Evolutionary conservation across 2,797 vertebrate species (phyloP).

Genomic region (Scolopax bukidnonensis): DNA sequence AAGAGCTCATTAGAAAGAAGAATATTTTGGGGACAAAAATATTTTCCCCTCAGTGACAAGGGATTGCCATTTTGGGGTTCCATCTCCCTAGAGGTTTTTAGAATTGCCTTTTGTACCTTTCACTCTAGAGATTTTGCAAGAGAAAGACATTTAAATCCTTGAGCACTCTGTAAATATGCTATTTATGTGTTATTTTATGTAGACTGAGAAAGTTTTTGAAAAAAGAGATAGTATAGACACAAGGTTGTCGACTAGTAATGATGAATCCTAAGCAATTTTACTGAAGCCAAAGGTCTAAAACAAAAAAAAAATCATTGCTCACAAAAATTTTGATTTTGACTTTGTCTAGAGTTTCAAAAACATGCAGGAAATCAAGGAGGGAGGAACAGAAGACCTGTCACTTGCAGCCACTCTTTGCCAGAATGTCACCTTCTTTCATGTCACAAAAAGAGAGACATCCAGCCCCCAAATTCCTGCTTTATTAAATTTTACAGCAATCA

Average conservation of each 20-base stretch:
- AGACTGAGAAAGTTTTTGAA: neutral
- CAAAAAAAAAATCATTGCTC: neutral
- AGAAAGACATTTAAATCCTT: neutral
- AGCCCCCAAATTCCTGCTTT: neutral
- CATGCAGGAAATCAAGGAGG: neutral
- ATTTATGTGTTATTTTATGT: neutral
- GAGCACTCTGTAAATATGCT: neutral
- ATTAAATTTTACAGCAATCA: neutral
- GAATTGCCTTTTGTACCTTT: neutral
- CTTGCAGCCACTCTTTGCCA: neutral
- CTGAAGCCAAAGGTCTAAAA: neutral
- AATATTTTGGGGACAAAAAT: neutral
- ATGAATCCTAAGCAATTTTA: neutral
- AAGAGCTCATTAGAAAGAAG: neutral
- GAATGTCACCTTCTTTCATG: neutral
- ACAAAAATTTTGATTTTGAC: neutral
- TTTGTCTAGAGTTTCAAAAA: neutral
- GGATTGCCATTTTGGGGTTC: neutral
- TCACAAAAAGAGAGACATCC: neutral
- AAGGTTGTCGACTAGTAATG: neutral
- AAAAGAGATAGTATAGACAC: neutral
- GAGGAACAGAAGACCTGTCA: neutral
- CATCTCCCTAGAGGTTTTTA: neutral
- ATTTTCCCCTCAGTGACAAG: neutral
- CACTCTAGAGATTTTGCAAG: neutral